phyloP scores from a whole-genome alignment of 2,888 invertebrate genomes.

The Epistrophe eligans region DNA sequence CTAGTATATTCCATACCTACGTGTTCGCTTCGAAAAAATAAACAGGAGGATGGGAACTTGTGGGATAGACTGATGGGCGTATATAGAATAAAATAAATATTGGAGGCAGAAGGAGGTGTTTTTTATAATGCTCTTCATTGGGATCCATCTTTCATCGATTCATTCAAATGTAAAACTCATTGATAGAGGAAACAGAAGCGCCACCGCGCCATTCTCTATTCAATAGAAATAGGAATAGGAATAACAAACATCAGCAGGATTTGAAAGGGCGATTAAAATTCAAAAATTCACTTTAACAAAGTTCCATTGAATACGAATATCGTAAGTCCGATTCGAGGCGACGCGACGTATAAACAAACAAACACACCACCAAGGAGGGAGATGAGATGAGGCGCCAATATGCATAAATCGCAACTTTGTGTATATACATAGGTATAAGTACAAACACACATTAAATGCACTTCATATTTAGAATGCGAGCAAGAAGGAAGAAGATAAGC shows the following conservation, averaged over 20 bases:
- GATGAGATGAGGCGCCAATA: slow-evolving; percentile 25
- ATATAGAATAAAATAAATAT: slow-evolving; percentile 9
- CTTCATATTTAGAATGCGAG: neutral
- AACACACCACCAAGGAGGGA: too few species aligned
- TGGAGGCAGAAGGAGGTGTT: slow-evolving; percentile 5
- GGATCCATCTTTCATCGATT: slow-evolving; percentile 66
- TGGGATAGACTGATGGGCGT: slow-evolving; percentile 22
- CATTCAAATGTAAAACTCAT: slow-evolving; percentile 64
- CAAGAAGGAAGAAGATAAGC: slow-evolving; percentile 16
- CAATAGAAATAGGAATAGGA: slow-evolving; percentile 14
- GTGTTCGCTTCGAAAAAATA: neutral
- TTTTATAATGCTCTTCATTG: slow-evolving; percentile 43
- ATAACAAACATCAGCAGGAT: neutral
- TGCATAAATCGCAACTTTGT: slow-evolving; percentile 9
- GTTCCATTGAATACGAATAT: slow-evolving; percentile 1
- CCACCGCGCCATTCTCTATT: neutral
- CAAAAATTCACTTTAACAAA: slow-evolving; percentile 25
- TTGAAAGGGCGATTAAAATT: slow-evolving; percentile 25
- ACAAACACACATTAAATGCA: neutral
- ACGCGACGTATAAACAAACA: neutral
- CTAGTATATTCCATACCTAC: slow-evolving; percentile 10
- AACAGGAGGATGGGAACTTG: neutral
- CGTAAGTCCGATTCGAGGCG: neutral
- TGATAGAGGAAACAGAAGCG: slow-evolving; percentile 40
- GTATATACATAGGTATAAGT: neutral